These are phyloP conservation scores for Coturnix japonica DNA, from an alignment of 2,113 vertebrate species.

Conservation along the genomic window DNA sequence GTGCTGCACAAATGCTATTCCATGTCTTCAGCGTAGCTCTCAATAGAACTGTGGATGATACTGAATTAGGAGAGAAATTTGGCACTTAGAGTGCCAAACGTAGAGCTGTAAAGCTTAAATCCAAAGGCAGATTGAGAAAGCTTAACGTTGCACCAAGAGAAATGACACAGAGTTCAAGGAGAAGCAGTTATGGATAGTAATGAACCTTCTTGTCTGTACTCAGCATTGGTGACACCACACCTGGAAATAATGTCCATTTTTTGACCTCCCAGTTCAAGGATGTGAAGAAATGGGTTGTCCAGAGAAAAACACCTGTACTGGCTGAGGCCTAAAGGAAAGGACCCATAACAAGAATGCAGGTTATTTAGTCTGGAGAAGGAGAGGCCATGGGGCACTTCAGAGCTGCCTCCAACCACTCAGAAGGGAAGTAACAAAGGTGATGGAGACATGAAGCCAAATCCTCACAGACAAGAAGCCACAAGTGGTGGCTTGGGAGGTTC, in stretches of 20 bases:
- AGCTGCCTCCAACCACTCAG: neutral
- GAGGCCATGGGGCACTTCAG: neutral
- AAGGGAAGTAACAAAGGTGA: neutral
- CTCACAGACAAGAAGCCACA: neutral
- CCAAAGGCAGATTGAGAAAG: neutral
- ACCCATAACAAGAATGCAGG: neutral
- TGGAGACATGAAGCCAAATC: neutral
- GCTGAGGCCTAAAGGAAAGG: neutral
- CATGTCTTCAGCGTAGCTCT: neutral
- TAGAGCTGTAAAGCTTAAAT: neutral
- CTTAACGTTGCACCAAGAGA: neutral
- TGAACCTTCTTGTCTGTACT: neutral
- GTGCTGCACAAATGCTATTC: neutral
- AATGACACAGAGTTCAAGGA: neutral
- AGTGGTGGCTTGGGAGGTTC: neutral
- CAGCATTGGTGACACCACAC: fast-evolving
- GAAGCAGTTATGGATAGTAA: fast-evolving
- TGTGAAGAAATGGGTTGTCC: neutral
- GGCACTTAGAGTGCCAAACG: no score
- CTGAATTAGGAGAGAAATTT: neutral
- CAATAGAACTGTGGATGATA: neutral
- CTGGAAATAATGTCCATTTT: neutral
- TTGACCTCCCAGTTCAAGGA: neutral
- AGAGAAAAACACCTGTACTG: neutral
- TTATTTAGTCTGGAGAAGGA: neutral